Base-by-base conservation (phyloP, 1,140 invertebrate genomes). In the Neodiprion lecontei region DNA sequence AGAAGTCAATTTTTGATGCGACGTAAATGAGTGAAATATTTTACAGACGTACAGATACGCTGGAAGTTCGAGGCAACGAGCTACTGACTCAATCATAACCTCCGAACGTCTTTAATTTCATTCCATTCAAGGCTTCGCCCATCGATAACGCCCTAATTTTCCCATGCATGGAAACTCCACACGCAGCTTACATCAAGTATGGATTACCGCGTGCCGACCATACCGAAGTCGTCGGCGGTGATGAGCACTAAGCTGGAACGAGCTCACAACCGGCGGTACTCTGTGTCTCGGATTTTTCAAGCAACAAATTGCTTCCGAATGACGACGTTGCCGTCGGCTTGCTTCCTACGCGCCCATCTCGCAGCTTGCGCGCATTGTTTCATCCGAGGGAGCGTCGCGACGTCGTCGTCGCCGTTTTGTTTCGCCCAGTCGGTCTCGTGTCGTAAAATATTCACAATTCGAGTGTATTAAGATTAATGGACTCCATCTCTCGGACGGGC, bases 401-500 rank as follows among this genome's bases (percentile, higher is more conserved):
- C 53, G 53, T 12, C n/a, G 11, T 61, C 11, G n/a, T 12, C 11
- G 53, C n/a, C 53, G 53, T 9, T 61, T 61, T 61, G 53, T 61
- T 9, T 61, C 53, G 8, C 53, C 53, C 11, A 61, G 53, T 61
- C 53, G n/a, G n/a, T 14, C 11, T 61, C 53, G 53, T 61, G 53
- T 61, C 53, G 53, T 61, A 14, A 61, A 61, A 61, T 61, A 61
- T 61, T 61, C 9, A 61, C 53, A 17, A 17, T 61, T 61, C 53
- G n/a, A 61, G 53, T 17, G 53, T 61, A 61, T 61, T 61, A 61
- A 61, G 53, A 61, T 61, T 61, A 61, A 61, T 61, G 53, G 53
- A 40, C 53, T 5, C 53, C 53, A 4, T 61, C 53, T 5, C 53
- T 61, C 9, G 53, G 53, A 61, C n/a, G 5, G 28, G 1, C 28